Conservation (phyloP, 2,888 invertebrate genomes). For the Teleiodes luculella region DNA sequence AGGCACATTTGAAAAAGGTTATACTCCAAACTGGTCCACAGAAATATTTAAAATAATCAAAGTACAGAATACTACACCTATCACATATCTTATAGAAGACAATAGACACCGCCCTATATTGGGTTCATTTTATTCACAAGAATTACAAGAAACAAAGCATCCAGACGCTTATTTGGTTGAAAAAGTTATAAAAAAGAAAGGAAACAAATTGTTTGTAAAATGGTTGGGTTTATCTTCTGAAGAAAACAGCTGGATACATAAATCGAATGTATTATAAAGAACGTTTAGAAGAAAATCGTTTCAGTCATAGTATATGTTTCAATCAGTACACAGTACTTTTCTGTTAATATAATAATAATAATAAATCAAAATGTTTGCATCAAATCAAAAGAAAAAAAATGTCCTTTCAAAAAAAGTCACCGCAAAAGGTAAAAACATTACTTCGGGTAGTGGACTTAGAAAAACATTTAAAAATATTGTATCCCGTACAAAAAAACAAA, state of each 20-base stretch:
- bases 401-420: slow-evolving; percentile 31
- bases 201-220: slow-evolving; percentile 17
- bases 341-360: slow-evolving; percentile 17
- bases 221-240: slow-evolving; percentile 17
- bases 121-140: background rate
- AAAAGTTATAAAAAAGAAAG: background rate
- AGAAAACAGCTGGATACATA: slow-evolving; percentile 26
- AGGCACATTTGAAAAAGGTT: slow-evolving; percentile 31
- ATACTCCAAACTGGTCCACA: slow-evolving; percentile 37
- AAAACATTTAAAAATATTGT: too few relatives aligned
- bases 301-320: background rate
- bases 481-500: background rate
- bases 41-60: slow-evolving; percentile 34
- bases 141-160: background rate
- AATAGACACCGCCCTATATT: background rate
- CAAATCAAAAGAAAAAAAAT: slow-evolving; percentile 36
- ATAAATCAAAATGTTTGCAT: too few relatives aligned
- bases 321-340: slow-evolving; percentile 5
- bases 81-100: background rate
- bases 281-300: too few relatives aligned
- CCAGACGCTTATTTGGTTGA: background rate
- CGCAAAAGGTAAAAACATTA: slow-evolving; percentile 41
- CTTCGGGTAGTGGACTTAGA: background rate
- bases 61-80: slow-evolving; percentile 27
- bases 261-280: background rate